A percentile compares a stretch with the other conserved stretches of the same genome.
Conservation (phyloP, 2,797 vertebrate genomes). For the Smutsia temminckii region DNA sequence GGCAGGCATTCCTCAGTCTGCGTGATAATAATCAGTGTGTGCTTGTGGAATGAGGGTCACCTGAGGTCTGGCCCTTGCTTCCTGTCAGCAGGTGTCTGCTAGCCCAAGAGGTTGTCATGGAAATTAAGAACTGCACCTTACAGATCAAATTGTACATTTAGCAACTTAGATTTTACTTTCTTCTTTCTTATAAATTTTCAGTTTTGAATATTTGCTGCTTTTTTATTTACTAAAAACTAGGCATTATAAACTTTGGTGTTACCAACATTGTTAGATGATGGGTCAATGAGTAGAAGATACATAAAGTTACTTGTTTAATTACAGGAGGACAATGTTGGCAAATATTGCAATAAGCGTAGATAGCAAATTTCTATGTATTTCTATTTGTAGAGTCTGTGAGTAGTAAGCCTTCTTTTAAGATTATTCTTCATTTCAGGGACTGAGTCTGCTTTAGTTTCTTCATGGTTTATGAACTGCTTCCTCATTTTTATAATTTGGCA, state of each 20-base stretch:
- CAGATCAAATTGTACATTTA: background rate
- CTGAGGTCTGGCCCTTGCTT: background rate
- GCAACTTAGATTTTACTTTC: background rate
- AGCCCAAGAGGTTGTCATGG: background rate
- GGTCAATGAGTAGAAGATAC: background rate
- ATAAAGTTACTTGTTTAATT: background rate
- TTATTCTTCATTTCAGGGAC: background rate
- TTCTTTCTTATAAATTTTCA: background rate
- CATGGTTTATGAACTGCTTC: constrained; percentile 26
- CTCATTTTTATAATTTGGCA: constrained; percentile 69
- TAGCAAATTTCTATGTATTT: background rate
- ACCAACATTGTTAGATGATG: background rate
- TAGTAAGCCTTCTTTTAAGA: background rate
- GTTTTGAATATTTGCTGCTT: background rate
- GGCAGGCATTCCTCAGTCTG: background rate
- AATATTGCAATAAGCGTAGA: background rate
- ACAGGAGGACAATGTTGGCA: background rate
- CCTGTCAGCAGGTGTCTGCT: background rate
- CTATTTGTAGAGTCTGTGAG: background rate
- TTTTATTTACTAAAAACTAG: background rate
- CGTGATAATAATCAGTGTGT: background rate
- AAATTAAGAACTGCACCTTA: background rate
- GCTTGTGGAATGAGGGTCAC: background rate
- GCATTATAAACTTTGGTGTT: background rate
- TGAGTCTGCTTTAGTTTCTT: constrained; percentile 28